Evolutionary conservation across 2,113 vertebrate species (phyloP), one percentile per base, ranked within the genome.

Genomic region (Azemiops feae): DNA sequence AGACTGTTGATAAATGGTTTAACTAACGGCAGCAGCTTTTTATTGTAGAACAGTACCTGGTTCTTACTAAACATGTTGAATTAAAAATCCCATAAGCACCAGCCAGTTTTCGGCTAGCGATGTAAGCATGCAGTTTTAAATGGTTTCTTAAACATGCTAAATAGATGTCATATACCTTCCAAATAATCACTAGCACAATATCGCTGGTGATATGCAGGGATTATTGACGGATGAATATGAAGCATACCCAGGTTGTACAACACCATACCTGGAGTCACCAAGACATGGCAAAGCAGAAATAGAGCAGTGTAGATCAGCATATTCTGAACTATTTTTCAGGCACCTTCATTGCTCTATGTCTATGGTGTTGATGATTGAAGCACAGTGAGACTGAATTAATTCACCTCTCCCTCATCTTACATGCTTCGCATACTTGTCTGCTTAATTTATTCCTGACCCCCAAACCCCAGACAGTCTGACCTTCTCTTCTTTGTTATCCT

Each of bases 401-500:
- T n/a, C 23, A 18, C 25, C 25, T 45, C 90, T 64, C 54, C 89
- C 16, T 64, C 69, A 58, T 87, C 20, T 86, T 47, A 64, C 64
- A 14, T 25, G 34, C 89, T 89, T 23, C 5, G 87, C 53, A 30
- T 20, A 39, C 8, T 34, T 85, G 43, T 50, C 90, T 87, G 22
- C 81, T 91, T 74, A 2, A 2, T 57, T 54, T 54, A 93, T 69
- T 89, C 88, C 89, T 57, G n/a, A 90, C 52, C 92, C 90, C 88
- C 53, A 91, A 94, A 91, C 54, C 47, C 87, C 54, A 91, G 89
- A 94, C 92, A 94, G 92, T 81, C 90, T 91, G 92, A 91, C 92
- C 90, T 92, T 39, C 69, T 91, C 50, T 69, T n/a, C 39, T 52
- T n/a, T 27, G 89, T 91, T 90, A 92, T 88, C 52, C 54, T 93